Evolutionary conservation across 2,888 invertebrate genomes (phyloP).

Genomic region (Eremobia ochroleuca): DNA sequence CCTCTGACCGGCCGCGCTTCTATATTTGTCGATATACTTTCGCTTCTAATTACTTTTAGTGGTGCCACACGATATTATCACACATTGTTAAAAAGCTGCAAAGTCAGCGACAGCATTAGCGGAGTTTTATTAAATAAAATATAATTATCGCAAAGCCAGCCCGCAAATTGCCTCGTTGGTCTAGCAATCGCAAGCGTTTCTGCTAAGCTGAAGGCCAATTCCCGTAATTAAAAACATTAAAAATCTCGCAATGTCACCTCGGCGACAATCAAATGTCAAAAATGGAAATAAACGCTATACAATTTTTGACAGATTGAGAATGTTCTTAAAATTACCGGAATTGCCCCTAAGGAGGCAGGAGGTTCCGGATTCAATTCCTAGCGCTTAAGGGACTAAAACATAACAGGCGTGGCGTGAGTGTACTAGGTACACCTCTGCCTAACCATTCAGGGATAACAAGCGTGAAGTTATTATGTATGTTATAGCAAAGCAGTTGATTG

Average conservation of each 20-base stretch:
- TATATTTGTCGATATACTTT: slow-evolving; percentile 35
- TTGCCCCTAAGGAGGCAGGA: no score
- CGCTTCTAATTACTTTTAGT: neutral
- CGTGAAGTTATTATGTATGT: neutral
- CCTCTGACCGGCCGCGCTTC: slow-evolving; percentile 12
- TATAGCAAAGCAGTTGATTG: neutral
- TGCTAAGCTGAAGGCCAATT: no score
- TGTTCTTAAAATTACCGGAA: no score
- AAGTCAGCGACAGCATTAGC: no score
- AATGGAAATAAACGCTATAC: no score
- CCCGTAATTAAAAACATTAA: no score
- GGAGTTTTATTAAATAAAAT: neutral
- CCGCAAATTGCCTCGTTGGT: neutral
- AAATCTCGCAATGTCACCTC: no score
- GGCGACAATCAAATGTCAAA: no score
- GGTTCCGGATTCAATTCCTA: neutral
- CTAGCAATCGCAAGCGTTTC: neutral
- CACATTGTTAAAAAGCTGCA: neutral
- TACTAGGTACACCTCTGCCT: neutral
- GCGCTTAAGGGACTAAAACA: neutral
- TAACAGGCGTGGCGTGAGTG: no score
- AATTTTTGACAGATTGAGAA: no score
- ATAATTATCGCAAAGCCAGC: neutral
- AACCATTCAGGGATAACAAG: no score
- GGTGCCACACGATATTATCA: neutral